These are phyloP conservation scores for Rhea pennata DNA, from an alignment of 2,113 vertebrate species.

Conservation along the genomic window DNA sequence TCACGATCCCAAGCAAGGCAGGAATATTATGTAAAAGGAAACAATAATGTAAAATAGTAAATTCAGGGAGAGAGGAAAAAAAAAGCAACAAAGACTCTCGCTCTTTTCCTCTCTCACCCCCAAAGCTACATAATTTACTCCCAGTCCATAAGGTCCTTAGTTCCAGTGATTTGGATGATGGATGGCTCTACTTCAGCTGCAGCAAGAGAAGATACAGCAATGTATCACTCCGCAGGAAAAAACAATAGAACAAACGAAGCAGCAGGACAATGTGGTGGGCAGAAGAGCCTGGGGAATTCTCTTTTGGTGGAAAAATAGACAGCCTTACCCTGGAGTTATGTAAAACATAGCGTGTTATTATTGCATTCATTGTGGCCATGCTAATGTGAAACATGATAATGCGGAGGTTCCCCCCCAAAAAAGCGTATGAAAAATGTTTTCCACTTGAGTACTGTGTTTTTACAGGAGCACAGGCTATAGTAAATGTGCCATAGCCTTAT, in stretches of 20 bases:
- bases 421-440: constrained; percentile 40
- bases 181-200: constrained; percentile 76
- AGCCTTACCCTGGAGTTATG: constrained; percentile 33
- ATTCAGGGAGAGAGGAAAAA: constrained; percentile 48
- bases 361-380: not conserved
- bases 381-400: constrained; percentile 9
- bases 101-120: not conserved
- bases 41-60: constrained; percentile 60
- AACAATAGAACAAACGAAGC: constrained; percentile 72
- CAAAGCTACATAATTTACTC: constrained; percentile 80
- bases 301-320: constrained; percentile 44
- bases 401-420: not conserved
- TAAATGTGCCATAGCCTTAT: not conserved
- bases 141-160: constrained; percentile 78
- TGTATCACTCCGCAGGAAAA: constrained; percentile 75
- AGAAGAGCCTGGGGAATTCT: constrained; percentile 65
- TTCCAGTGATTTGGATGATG: constrained; percentile 78
- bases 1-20: constrained; percentile 53
- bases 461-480: not conserved
- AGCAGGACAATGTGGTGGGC: constrained; percentile 61
- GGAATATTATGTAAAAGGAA: constrained; percentile 30
- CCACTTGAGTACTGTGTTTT: not conserved
- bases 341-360: constrained; percentile 25
- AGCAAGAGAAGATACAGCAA: constrained; percentile 55
- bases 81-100: not conserved